Conservation (phyloP, 1,140 invertebrate genomes). For the Spodoptera litura region DNA sequence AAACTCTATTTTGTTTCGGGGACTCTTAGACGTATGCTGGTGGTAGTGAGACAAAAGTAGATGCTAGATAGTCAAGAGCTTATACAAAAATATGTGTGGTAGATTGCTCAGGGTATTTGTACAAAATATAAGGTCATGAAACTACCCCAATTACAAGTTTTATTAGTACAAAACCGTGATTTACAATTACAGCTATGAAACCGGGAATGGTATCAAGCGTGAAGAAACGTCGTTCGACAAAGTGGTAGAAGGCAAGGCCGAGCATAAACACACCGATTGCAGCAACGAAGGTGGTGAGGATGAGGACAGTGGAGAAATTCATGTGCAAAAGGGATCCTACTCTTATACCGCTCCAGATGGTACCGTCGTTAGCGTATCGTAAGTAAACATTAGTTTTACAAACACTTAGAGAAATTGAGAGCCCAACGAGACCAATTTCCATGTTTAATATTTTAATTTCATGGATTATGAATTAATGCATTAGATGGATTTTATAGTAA, state of each 20-base stretch:
- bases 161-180: slow-evolving; percentile 27
- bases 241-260: slow-evolving; percentile 70
- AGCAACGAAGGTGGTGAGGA: slow-evolving; percentile 82
- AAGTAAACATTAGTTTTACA: slow-evolving; percentile 33
- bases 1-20: no score
- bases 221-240: slow-evolving; percentile 88
- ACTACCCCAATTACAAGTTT: background rate
- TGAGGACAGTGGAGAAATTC: slow-evolving; percentile 85
- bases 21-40: no score
- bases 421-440: no score
- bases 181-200: slow-evolving; percentile 85
- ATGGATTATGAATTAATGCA: no score
- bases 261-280: slow-evolving; percentile 62
- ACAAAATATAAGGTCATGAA: slow-evolving; percentile 23
- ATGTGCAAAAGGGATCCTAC: slow-evolving; percentile 88
- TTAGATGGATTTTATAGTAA: no score
- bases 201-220: slow-evolving; percentile 88
- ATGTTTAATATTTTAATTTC: no score
- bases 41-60: no score
- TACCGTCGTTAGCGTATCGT: slow-evolving; percentile 86
- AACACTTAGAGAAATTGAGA: background rate
- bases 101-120: no score
- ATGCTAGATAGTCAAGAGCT: no score
- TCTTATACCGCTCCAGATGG: slow-evolving; percentile 89
- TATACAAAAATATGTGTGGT: no score